phyloP scores from a whole-genome alignment of 2,888 invertebrate genomes.

The Drosophila prostipennis region DNA sequence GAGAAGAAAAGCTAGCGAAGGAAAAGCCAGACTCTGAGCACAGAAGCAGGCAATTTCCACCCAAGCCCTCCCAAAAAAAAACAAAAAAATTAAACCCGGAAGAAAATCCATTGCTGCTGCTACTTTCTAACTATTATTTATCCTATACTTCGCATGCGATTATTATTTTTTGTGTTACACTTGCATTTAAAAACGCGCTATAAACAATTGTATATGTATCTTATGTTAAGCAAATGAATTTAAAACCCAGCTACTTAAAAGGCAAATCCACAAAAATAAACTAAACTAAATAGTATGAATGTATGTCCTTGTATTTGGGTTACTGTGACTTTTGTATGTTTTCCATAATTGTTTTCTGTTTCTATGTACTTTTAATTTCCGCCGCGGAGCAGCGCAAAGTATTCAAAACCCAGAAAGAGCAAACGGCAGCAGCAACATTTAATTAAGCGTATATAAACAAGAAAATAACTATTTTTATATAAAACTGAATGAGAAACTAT shows the following conservation, averaged over 20 bases:
- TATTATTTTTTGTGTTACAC: conserved; percentile 71
- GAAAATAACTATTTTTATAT: conserved; percentile 70
- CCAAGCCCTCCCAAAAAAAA: conserved; percentile 31
- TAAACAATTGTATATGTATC: conserved; percentile 55
- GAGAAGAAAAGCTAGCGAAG: conserved; percentile 20
- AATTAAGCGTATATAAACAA: conserved; percentile 70
- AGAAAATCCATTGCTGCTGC: conserved; percentile 65
- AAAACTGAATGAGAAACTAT: conserved; percentile 48
- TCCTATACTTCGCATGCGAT: conserved; percentile 55
- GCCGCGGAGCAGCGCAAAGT: conserved; percentile 53
- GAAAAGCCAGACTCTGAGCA: conserved; percentile 23
- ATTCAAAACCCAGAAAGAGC: conserved; percentile 60
- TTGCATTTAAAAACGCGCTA: conserved; percentile 69
- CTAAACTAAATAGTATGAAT: conserved; percentile 24
- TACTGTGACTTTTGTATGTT: conserved; percentile 36
- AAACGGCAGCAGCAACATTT: conserved; percentile 75
- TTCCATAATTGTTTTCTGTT: conserved; percentile 31
- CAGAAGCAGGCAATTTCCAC: conserved; percentile 24
- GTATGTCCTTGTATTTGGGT: conserved; percentile 14
- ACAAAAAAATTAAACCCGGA: conserved; percentile 17
- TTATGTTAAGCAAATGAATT: conserved; percentile 67
- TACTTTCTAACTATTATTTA: conserved; percentile 41
- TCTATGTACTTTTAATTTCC: conserved; percentile 7
- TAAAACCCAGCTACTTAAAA: conserved; percentile 41
- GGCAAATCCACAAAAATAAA: conserved; percentile 22